Conservation (phyloP, 2,113 vertebrate species). For the Acrocephalus arundinaceus region DNA sequence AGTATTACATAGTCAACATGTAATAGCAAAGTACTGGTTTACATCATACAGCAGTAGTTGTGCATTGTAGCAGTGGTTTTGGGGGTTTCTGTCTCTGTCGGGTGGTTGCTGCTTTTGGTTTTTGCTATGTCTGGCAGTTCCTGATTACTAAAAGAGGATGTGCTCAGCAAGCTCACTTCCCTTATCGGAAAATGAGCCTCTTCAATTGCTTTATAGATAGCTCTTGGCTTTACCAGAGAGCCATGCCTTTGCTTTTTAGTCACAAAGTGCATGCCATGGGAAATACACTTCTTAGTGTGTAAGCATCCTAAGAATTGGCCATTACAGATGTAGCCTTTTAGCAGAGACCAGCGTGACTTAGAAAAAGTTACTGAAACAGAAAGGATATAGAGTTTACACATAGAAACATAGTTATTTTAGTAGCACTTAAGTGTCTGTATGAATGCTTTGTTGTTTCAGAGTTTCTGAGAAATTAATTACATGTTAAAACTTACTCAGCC, state of each 20-base stretch:
- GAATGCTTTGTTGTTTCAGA: not conserved
- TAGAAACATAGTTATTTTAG: not conserved
- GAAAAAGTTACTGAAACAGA: not conserved
- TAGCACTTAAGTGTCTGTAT: not conserved
- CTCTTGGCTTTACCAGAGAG: conserved; percentile 11
- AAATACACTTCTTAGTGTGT: not conserved
- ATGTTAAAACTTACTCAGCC: not conserved
- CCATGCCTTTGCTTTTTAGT: conserved; percentile 20
- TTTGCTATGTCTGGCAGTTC: not conserved
- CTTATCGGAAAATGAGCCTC: not conserved
- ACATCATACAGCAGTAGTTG: not conserved
- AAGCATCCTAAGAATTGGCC: not conserved
- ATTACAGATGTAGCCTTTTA: not conserved
- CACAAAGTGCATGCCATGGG: not conserved
- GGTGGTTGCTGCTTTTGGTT: not conserved
- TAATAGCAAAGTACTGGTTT: not conserved
- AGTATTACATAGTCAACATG: not conserved
- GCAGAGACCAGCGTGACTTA: not conserved
- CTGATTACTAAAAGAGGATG: not conserved
- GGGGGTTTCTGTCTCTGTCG: not conserved
- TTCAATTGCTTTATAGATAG: not conserved
- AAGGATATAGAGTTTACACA: not conserved
- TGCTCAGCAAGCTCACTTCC: not conserved
- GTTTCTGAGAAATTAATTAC: not conserved
- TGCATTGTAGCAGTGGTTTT: not conserved